Evolutionary conservation across 2,888 invertebrate species (phyloP).

Genomic region (Scelioninae gen. 1): DNA sequence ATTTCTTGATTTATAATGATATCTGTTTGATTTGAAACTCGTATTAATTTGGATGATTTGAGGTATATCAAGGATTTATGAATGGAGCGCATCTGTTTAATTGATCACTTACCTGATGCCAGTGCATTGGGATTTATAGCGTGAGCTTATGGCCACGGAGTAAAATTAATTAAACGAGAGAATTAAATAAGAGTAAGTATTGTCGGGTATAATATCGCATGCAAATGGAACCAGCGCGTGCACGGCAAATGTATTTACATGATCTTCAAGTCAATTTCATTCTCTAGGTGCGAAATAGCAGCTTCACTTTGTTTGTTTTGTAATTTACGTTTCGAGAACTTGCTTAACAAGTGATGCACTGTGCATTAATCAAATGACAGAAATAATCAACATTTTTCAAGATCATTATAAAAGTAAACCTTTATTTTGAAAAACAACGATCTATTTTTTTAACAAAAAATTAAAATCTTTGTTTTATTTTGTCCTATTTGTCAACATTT

Average conservation of each 20-base stretch:
- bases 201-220: slow-evolving; percentile 28
- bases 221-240: slow-evolving; percentile 18
- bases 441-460: no score
- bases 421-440: no score
- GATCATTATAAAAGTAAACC: no score
- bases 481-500: no score
- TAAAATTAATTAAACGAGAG: slow-evolving; percentile 39
- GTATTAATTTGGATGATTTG: slow-evolving; percentile 41
- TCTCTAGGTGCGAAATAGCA: slow-evolving; percentile 2
- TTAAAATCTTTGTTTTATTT: no score
- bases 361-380: neutral
- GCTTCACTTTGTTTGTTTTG: neutral
- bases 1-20: slow-evolving; percentile 16
- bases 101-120: slow-evolving; percentile 42
- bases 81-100: slow-evolving; percentile 45
- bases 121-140: slow-evolving; percentile 20
- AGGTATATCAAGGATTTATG: slow-evolving; percentile 37
- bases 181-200: slow-evolving; percentile 48
- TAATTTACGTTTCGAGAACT: slow-evolving; percentile 8
- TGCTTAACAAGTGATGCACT: slow-evolving; percentile 14
- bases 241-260: slow-evolving; percentile 33
- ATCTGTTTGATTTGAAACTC: slow-evolving; percentile 22
- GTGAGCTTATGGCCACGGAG: slow-evolving; percentile 22
- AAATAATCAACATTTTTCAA: slow-evolving; percentile 23
- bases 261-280: slow-evolving; percentile 36